Evolutionary conservation across 2,888 invertebrate species (phyloP).

Genomic region (Pachliopta kotzebuea): DNA sequence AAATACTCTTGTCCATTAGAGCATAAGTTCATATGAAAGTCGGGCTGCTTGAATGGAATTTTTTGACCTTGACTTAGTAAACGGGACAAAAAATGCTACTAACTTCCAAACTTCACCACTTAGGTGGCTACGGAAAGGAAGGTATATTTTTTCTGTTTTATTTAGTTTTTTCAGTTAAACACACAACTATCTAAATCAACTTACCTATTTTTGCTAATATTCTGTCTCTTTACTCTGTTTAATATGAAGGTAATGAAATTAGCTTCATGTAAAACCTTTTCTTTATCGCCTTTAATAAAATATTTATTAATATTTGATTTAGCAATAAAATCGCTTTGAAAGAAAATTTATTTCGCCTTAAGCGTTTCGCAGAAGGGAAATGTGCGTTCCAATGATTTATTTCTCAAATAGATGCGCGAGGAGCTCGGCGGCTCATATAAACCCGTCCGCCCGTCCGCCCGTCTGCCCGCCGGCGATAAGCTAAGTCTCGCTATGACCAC

Average conservation of each 20-base stretch:
- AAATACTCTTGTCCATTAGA: too few species aligned
- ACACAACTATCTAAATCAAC: too few species aligned
- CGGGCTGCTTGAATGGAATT: too few species aligned
- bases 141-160: too few species aligned
- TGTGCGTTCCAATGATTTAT: constrained; percentile 78
- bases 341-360: constrained; percentile 65
- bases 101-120: too few species aligned
- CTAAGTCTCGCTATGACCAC: constrained; percentile 63
- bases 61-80: too few species aligned
- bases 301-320: constrained; percentile 44
- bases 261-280: neutral
- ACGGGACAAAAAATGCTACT: too few species aligned
- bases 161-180: too few species aligned
- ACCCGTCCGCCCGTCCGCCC: constrained; percentile 67
- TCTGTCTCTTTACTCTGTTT: too few species aligned
- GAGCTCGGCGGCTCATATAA: constrained; percentile 57
- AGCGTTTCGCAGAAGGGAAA: constrained; percentile 73
- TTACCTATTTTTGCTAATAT: too few species aligned
- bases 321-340: constrained; percentile 54
- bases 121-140: too few species aligned
- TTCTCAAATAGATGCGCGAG: constrained; percentile 66
- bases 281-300: neutral
- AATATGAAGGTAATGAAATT: neutral
- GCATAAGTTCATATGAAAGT: too few species aligned
- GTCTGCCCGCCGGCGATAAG: constrained; percentile 75